These are phyloP conservation scores for Megaceryle torquata DNA, from an alignment of 2,113 vertebrate genomes.

Conservation along the genomic window DNA sequence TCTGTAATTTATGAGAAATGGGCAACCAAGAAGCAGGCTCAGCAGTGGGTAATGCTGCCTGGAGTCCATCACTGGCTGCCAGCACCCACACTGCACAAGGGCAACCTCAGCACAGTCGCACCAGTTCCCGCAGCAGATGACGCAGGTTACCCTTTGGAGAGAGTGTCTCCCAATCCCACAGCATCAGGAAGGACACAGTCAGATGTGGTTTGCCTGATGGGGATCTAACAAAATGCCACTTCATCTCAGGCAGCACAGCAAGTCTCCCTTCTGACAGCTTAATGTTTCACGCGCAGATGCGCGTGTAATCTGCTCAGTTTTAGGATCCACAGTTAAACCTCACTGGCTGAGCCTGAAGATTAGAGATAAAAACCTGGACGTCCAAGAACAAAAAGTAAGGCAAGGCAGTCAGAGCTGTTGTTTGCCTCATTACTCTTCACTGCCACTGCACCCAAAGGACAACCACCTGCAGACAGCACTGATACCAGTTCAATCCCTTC, in stretches of 20 bases:
- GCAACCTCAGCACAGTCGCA: not conserved
- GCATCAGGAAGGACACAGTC: not conserved
- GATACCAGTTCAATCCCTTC: not conserved
- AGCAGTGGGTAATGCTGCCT: not conserved
- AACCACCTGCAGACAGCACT: not conserved
- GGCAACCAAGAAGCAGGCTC: not conserved
- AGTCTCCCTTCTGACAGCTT: not conserved
- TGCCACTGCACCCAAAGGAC: not conserved
- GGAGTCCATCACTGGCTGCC: not conserved
- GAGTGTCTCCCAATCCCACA: not conserved
- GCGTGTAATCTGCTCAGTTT: not conserved
- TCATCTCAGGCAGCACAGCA: rapidly evolving
- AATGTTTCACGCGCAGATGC: not conserved
- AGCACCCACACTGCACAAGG: not conserved
- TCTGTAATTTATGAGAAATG: not conserved
- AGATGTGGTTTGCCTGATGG: rapidly evolving
- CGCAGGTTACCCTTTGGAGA: not conserved
- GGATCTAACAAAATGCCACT: not conserved
- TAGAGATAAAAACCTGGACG: not conserved
- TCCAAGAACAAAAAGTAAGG: not conserved
- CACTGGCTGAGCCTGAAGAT: not conserved
- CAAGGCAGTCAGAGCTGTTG: not conserved
- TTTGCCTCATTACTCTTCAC: not conserved
- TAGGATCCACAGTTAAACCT: not conserved
- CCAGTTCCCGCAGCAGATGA: not conserved